phyloP scores from a whole-genome alignment of 92 coral and sea anemone genomes.

The Epizoanthus illoricatus region DNA sequence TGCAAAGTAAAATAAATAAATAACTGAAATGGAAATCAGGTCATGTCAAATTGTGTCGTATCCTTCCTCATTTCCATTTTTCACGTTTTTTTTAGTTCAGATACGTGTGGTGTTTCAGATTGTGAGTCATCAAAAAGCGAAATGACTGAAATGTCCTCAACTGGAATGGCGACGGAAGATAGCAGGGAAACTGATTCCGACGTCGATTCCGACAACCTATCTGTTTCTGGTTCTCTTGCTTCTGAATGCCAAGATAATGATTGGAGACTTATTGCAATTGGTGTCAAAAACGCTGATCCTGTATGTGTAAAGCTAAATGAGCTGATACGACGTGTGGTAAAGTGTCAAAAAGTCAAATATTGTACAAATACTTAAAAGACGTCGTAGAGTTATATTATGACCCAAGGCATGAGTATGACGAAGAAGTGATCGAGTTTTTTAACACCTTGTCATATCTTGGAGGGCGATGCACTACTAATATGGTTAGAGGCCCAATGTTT shows the following conservation, averaged over 20 bases:
- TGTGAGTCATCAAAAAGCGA: too few relatives aligned
- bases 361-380: conserved; percentile 39
- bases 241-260: conserved; percentile 36
- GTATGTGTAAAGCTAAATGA: conserved; percentile 19
- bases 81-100: too few relatives aligned
- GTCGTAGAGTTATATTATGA: conserved; percentile 25
- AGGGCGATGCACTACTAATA: conserved; percentile 29
- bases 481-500: conserved; percentile 49
- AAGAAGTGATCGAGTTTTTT: conserved; percentile 37
- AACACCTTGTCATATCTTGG: conserved; percentile 40
- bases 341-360: conserved; percentile 4
- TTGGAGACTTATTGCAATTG: conserved; percentile 32
- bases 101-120: too few relatives aligned
- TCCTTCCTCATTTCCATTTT: too few relatives aligned
- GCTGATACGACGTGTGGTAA: conserved; percentile 15
- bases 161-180: too few relatives aligned
- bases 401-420: conserved; percentile 26
- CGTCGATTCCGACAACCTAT: too few relatives aligned
- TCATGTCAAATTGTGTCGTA: too few relatives aligned
- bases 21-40: too few relatives aligned
- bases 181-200: too few relatives aligned
- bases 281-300: conserved; percentile 28
- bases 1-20: too few relatives aligned
- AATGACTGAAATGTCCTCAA: too few relatives aligned
- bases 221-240: too few relatives aligned